A percentile compares a stretch with the other conserved stretches of the same genome.
Conservation (phyloP, 1,140 invertebrate species). For the Lepidurus packardi region DNA sequence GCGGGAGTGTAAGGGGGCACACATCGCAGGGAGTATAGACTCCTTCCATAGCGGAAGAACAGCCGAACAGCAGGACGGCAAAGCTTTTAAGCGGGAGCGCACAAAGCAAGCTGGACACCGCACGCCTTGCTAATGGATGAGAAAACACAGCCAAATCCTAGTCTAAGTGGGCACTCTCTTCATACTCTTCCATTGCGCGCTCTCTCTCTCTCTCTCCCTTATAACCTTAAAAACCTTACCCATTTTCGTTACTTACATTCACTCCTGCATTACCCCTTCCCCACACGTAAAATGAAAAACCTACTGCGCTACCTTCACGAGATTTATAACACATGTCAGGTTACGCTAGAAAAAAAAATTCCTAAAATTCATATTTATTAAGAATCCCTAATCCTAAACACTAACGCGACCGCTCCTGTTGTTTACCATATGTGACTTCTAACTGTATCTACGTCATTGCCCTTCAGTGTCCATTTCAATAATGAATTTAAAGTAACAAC, state of each 20-base stretch:
- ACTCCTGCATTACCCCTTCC: neutral
- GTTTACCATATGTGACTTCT: too few relatives aligned
- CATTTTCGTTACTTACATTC: conserved; percentile 4
- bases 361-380: too few relatives aligned
- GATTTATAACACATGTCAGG: neutral
- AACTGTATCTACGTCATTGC: too few relatives aligned
- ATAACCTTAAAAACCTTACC: neutral
- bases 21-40: neutral
- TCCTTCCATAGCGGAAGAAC: neutral
- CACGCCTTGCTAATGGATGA: conserved; percentile 18
- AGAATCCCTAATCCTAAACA: too few relatives aligned
- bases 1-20: neutral
- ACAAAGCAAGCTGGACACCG: conserved; percentile 20
- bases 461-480: too few relatives aligned
- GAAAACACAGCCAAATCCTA: conserved; percentile 18
- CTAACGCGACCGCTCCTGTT: too few relatives aligned
- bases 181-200: neutral
- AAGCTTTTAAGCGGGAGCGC: conserved; percentile 18
- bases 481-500: too few relatives aligned
- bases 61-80: conserved; percentile 13
- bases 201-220: neutral
- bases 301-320: neutral
- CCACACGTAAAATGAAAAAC: neutral
- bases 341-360: too few relatives aligned
- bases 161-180: conserved; percentile 21